Evolutionary conservation across 2,113 vertebrate species (phyloP).

Genomic region (Apistogramma diplotaenia): DNA sequence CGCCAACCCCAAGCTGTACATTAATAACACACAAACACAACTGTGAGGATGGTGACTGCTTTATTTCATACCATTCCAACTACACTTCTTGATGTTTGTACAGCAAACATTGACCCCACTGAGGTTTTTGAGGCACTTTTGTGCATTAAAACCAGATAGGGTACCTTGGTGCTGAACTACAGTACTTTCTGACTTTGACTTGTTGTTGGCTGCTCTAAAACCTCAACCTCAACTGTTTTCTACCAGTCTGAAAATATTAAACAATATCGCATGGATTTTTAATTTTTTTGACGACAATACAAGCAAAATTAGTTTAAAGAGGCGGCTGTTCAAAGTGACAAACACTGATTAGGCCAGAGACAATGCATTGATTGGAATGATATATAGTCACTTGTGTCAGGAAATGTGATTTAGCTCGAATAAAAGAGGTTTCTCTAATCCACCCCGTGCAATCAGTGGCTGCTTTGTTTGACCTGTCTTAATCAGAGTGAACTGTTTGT

Average conservation of each 20-base stretch:
- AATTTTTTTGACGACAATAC: neutral
- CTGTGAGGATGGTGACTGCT: neutral
- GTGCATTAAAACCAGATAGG: neutral
- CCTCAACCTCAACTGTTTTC: neutral
- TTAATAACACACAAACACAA: accelerated
- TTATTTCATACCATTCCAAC: too few species aligned
- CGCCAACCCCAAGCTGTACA: neutral
- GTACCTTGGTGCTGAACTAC: neutral
- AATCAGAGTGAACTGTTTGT: neutral
- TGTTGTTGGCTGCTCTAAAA: neutral
- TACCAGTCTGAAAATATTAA: neutral
- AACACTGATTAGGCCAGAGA: neutral
- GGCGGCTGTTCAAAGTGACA: neutral
- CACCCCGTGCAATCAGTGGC: neutral
- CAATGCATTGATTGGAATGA: accelerated
- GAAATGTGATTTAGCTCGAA: neutral
- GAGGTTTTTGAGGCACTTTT: neutral
- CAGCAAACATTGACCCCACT: neutral
- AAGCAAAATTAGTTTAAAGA: neutral
- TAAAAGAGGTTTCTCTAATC: neutral
- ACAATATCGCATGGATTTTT: neutral
- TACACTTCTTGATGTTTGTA: neutral
- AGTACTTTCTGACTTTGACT: neutral
- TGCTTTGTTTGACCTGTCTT: neutral
- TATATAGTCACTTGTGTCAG: neutral